Conservation (phyloP, 2,113 vertebrate genomes). For the Uropsilus gracilis region DNA sequence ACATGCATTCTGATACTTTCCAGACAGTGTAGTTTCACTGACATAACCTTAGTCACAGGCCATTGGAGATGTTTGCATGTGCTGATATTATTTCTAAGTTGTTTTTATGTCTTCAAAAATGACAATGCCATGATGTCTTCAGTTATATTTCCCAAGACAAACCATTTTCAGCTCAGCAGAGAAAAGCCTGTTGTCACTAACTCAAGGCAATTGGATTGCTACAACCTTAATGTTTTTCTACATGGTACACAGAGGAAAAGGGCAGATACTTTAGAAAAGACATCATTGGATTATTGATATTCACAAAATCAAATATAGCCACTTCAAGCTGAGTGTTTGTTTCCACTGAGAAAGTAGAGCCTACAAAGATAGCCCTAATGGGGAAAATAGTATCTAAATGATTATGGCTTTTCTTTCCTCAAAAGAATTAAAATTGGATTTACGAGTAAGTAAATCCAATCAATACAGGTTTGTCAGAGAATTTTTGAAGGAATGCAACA, state of each 20-base stretch:
- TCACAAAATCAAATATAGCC: constrained; percentile 54
- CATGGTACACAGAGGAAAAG: constrained; percentile 60
- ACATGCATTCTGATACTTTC: not conserved
- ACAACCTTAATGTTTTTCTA: constrained; percentile 22
- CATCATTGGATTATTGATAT: constrained; percentile 62
- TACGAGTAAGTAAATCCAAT: constrained; percentile 41
- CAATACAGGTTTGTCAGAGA: not conserved
- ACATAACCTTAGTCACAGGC: not conserved
- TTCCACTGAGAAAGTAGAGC: constrained; percentile 56
- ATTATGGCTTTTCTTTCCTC: constrained; percentile 28
- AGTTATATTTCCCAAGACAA: constrained; percentile 63
- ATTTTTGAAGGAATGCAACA: not conserved
- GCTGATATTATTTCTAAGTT: not conserved
- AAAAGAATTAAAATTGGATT: constrained; percentile 56
- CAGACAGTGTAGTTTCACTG: not conserved
- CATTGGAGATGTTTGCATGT: not conserved
- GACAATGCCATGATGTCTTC: constrained; percentile 30
- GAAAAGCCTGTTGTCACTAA: constrained; percentile 66
- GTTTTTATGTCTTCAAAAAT: constrained; percentile 47
- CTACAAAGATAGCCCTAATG: constrained; percentile 39
- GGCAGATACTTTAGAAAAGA: constrained; percentile 64
- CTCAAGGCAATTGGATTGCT: constrained; percentile 37
- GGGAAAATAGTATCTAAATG: constrained; percentile 57
- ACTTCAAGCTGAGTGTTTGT: constrained; percentile 45
- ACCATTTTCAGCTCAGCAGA: constrained; percentile 52